Evolutionary conservation across 2,797 vertebrate species (phyloP).

Genomic region (Echiichthys vipera): DNA sequence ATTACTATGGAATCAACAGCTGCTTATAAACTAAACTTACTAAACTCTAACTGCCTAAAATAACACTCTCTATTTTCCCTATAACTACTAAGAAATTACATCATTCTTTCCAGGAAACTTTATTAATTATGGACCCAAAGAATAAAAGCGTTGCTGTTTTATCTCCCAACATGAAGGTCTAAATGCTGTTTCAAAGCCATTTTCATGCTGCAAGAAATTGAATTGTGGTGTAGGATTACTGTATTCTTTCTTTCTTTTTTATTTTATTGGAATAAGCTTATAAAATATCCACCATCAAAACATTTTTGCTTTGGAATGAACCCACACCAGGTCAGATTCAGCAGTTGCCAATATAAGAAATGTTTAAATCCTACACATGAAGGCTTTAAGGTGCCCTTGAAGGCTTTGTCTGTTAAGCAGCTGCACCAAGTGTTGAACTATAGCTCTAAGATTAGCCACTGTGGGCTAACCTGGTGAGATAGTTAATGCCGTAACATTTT

Average conservation of each 20-base stretch:
- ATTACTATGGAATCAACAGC: constrained; percentile 6
- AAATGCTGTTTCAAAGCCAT: background rate
- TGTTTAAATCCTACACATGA: constrained; percentile 22
- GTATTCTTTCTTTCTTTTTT: background rate
- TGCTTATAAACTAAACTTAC: constrained; percentile 1
- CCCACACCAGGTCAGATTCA: background rate
- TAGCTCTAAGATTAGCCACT: constrained; percentile 21
- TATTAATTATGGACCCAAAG: background rate
- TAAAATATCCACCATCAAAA: background rate
- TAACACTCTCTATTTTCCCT: background rate
- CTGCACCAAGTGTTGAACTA: constrained; percentile 16
- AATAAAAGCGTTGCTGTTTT: background rate
- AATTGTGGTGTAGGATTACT: background rate
- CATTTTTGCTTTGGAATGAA: background rate
- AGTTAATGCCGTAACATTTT: constrained; percentile 23
- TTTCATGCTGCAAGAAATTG: background rate
- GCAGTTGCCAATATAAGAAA: constrained; percentile 16
- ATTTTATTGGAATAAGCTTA: background rate
- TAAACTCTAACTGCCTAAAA: background rate
- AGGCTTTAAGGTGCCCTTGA: constrained; percentile 16
- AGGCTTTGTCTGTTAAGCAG: constrained; percentile 26
- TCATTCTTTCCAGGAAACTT: constrained; percentile 9
- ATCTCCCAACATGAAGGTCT: background rate
- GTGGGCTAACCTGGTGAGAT: constrained; percentile 2
- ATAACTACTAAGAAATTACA: constrained; percentile 3